Evolutionary conservation across 2,888 invertebrate genomes (phyloP).

Genomic region (Eudiplozoon nipponicum): DNA sequence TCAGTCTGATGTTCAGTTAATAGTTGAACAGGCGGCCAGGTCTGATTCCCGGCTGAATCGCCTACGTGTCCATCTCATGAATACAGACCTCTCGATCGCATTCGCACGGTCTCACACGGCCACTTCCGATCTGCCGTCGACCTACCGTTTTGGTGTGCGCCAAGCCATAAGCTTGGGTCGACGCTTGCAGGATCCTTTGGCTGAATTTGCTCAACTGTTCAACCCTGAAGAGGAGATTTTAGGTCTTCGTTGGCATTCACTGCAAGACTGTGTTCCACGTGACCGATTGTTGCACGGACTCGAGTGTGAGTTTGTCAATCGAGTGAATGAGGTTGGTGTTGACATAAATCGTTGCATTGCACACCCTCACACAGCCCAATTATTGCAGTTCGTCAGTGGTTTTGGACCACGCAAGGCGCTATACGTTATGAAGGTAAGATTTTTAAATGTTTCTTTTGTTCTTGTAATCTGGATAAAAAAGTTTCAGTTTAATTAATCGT

Average conservation of each 20-base stretch:
- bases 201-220: conserved; percentile 76
- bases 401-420: conserved; percentile 63
- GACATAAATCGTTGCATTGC: conserved; percentile 71
- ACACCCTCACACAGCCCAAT: conserved; percentile 45
- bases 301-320: conserved; percentile 53
- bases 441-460: too few relatives aligned
- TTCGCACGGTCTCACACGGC: conserved; percentile 65
- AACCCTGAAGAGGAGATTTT: conserved; percentile 79
- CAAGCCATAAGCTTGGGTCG: conserved; percentile 72
- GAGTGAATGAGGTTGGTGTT: conserved; percentile 84
- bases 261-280: conserved; percentile 37
- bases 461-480: too few relatives aligned
- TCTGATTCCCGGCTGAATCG: conserved; percentile 39
- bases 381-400: conserved; percentile 83
- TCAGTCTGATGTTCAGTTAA: conserved; percentile 27
- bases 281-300: conserved; percentile 55
- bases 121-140: conserved; percentile 44
- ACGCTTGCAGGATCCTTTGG: conserved; percentile 54
- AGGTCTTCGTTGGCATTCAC: conserved; percentile 56
- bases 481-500: too few relatives aligned
- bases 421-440: conserved; percentile 24
- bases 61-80: conserved; percentile 57
- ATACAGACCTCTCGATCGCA: conserved; percentile 61
- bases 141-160: conserved; percentile 56
- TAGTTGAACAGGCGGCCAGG: conserved; percentile 28